phyloP scores from a whole-genome alignment of 2,113 vertebrate species.

The Kobus ellipsiprymnus region DNA sequence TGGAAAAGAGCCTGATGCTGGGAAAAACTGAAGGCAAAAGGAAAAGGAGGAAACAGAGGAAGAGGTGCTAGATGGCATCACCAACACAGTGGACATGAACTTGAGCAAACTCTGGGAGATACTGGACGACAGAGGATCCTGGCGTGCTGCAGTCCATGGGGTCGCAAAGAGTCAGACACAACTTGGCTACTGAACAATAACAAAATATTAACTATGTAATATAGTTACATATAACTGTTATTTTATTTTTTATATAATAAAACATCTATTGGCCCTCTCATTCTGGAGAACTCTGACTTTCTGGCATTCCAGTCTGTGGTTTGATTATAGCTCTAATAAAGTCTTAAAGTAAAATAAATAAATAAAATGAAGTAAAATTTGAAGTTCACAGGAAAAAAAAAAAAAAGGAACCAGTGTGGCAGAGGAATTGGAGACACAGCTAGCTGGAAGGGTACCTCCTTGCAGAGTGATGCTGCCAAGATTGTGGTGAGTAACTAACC shows the following conservation, averaged over 20 bases:
- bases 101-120: background rate
- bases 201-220: background rate
- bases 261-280: background rate
- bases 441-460: accelerated
- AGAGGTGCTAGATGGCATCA: background rate
- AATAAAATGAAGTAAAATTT: background rate
- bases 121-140: background rate
- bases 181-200: background rate
- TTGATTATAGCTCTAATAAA: background rate
- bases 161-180: accelerated
- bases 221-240: background rate
- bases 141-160: background rate
- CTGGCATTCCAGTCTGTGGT: accelerated
- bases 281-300: background rate
- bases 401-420: background rate
- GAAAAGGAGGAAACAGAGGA: background rate
- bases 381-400: background rate
- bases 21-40: background rate
- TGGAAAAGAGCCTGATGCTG: background rate
- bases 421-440: background rate
- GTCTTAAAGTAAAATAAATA: background rate
- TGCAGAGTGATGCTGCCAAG: too few species aligned
- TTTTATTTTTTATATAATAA: background rate
- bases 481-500: background rate
- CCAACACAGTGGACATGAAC: background rate